Percentiles rank a stretch among this genome's conserved stretches.
phyloP scores from a whole-genome alignment of 1,140 invertebrate genomes.

The Callitettix versicolor region DNA sequence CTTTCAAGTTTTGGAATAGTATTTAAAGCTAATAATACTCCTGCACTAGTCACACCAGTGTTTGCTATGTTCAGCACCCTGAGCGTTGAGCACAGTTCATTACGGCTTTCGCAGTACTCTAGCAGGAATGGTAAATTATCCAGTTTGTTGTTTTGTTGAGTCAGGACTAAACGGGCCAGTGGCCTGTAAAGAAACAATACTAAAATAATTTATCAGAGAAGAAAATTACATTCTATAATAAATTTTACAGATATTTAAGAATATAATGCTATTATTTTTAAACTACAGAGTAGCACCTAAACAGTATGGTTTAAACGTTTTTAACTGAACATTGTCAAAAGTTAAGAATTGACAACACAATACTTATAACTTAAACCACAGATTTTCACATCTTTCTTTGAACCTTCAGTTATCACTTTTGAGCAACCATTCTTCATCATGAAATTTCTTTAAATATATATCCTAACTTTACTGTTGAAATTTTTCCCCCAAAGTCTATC shows the following conservation, averaged over 20 bases:
- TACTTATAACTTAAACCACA: too few species aligned
- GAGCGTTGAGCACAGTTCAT: constrained; percentile 34
- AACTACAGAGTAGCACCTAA: not conserved
- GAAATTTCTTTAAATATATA: too few species aligned
- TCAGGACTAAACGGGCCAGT: not conserved
- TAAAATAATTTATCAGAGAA: not conserved
- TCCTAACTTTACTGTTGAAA: too few species aligned
- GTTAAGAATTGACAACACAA: not conserved
- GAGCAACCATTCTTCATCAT: too few species aligned
- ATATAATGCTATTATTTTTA: not conserved
- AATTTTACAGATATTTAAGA: too few species aligned
- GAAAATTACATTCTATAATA: too few species aligned
- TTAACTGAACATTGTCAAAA: not conserved
- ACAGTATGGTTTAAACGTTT: not conserved
- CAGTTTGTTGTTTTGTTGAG: constrained; percentile 2
- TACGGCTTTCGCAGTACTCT: constrained; percentile 36
- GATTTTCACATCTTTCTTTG: too few species aligned
- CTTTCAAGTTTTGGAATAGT: constrained; percentile 36
- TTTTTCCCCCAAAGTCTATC: too few species aligned
- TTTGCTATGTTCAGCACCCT: constrained; percentile 37
- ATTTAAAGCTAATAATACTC: constrained; percentile 34
- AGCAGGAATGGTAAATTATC: constrained; percentile 27
- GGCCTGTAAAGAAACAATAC: constrained; percentile 3
- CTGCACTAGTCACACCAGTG: constrained; percentile 35
- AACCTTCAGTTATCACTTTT: too few species aligned